Evolutionary conservation across 2,797 vertebrate genomes (phyloP), one percentile per base, ranked within the genome.

Genomic region (Molossus molossus): DNA sequence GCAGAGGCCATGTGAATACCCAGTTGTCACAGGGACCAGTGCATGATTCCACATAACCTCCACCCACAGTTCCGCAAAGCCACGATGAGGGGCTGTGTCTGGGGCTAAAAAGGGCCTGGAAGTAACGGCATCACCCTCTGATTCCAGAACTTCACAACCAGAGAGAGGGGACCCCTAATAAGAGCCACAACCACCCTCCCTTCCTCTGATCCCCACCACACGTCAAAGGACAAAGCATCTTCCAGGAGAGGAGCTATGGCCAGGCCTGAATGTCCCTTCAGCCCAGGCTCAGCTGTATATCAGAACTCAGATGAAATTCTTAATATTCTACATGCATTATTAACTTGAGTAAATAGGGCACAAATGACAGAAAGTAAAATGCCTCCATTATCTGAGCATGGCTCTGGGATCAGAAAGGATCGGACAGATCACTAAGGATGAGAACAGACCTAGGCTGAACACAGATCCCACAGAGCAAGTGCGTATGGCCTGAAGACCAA

Each of bases 331-430:
- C 14, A 23, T 70, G 7, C 9, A 85, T 2, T 29, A 85, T 2
- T 29, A 40, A 58, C 10, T 1, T 27, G 55, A 87, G 9, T 57
- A 83, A 62, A 75, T 0, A 75, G 25, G 21, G 21, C 23, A 33
- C 6, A 69, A 55, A 55, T 17, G 29, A 70, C 13, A 94, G 77
- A 6, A 90, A 55, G 12, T 33, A 57, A 87, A 94, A 80, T 1
- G 4, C 29, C 60, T 37, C 4, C 0, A 2, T 23, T 58, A 91
- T 58, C 40, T 40, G 87, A 58, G 13, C 72, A 72, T 5, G 60
- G 48, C 60, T 91, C 70, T 64, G 55, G 55, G 79, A 27, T n/a
- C 80, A 88, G 40, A 91, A 87, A 91, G 27, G 40, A 57, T 5
- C 48, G 67, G 33, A 80, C 5, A 45, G 33, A 55, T 75, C 27